Conservation (phyloP, 1,140 invertebrate species). For the Atopsyche davidsoni region DNA sequence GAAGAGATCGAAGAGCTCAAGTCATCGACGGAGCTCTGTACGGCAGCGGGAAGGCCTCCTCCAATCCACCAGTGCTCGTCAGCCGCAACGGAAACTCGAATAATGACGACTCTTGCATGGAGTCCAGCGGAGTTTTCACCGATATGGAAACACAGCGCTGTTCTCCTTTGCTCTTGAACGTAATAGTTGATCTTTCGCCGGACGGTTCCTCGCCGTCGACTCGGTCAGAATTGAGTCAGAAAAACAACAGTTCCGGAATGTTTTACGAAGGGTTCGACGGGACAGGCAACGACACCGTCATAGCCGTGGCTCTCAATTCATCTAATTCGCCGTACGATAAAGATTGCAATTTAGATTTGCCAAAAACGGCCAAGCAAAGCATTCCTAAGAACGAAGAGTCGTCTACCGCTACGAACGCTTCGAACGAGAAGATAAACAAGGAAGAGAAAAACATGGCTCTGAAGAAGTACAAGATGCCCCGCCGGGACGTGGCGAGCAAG, state of each 20-base stretch:
- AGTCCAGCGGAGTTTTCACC: conserved; percentile 79
- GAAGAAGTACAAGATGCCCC: conserved; percentile 72
- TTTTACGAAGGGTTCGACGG: conserved; percentile 24
- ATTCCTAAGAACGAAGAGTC: conserved; percentile 3
- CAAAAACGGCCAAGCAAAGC: conserved; percentile 7
- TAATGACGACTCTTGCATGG: conserved; percentile 64
- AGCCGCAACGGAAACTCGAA: conserved; percentile 40
- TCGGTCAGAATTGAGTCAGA: conserved; percentile 37
- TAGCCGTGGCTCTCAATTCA: conserved; percentile 12
- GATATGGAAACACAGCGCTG: conserved; percentile 66
- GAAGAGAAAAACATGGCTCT: conserved; percentile 51
- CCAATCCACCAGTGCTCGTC: conserved; percentile 45
- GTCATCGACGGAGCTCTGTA: conserved; percentile 81
- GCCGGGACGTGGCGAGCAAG: conserved; percentile 66
- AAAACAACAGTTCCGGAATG: conserved; percentile 25
- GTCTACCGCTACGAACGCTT: conserved; percentile 8
- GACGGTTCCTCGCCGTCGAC: conserved; percentile 49
- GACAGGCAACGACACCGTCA: conserved; percentile 17
- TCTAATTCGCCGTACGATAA: background rate
- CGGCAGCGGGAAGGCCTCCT: conserved; percentile 53
- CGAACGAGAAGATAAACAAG: conserved; percentile 35
- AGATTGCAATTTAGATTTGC: conserved; percentile 2
- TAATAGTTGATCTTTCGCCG: conserved; percentile 52
- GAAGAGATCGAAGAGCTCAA: conserved; percentile 65
- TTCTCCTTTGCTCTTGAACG: conserved; percentile 46